Evolutionary conservation across 2,797 vertebrate genomes (phyloP).

Genomic region (Sebastes reedi): DNA sequence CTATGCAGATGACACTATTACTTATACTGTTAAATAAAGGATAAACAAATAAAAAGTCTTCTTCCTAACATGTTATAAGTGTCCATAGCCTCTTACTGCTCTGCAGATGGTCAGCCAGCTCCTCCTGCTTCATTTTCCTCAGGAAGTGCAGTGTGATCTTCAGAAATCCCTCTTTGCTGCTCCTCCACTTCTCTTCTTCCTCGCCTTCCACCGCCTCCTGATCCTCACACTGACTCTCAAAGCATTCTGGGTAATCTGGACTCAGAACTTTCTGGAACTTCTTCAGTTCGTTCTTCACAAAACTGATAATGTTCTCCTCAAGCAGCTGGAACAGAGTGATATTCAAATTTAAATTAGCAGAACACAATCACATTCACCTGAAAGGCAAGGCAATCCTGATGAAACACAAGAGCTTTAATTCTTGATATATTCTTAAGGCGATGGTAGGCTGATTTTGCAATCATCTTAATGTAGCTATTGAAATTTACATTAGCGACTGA

Average conservation of each 20-base stretch:
- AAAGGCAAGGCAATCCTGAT: too few species aligned
- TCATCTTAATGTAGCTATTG: accelerated
- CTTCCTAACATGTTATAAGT: too few species aligned
- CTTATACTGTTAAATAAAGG: too few species aligned
- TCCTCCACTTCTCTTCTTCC: neutral
- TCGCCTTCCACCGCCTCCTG: neutral
- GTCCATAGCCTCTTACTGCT: neutral
- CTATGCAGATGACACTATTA: too few species aligned
- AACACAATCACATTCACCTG: too few species aligned
- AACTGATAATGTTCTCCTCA: neutral
- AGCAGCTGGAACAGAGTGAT: neutral
- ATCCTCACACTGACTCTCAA: neutral
- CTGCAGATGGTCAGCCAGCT: neutral
- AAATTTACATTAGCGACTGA: too few species aligned
- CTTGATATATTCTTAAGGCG: too few species aligned
- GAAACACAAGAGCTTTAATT: too few species aligned
- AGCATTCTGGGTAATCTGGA: neutral
- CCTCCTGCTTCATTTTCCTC: neutral
- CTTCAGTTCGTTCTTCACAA: neutral
- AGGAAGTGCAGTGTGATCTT: neutral
- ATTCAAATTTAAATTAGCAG: neutral
- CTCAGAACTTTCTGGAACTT: neutral
- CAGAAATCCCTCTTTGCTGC: neutral
- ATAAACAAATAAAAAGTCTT: too few species aligned
- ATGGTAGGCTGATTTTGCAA: too few species aligned